Percentiles rank a stretch among this genome's conserved stretches.
phyloP scores from a whole-genome alignment of 2,888 invertebrate species.

The Drosophila eohydei region DNA sequence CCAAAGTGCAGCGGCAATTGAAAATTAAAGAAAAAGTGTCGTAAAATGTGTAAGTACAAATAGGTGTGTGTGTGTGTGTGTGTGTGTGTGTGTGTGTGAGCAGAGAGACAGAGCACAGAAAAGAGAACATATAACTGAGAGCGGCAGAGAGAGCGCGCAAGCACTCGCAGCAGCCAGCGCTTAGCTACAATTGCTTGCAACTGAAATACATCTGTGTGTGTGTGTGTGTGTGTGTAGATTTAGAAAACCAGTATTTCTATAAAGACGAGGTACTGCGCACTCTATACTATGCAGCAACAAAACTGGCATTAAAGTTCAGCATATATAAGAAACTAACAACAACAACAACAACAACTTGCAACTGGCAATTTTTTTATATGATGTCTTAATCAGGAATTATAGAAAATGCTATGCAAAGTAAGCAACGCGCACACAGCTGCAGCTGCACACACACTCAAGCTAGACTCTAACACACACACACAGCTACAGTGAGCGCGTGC shows the following conservation, averaged over 20 bases:
- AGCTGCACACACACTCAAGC: conserved; percentile 16
- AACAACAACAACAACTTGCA: conserved; percentile 26
- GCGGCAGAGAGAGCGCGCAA: conserved; percentile 1
- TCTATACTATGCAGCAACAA: conserved; percentile 36
- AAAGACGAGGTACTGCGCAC: conserved; percentile 31
- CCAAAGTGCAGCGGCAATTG: conserved; percentile 21
- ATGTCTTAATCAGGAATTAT: conserved; percentile 75
- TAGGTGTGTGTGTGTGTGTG: neutral
- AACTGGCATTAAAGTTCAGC: conserved; percentile 70
- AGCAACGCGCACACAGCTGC: conserved; percentile 28
- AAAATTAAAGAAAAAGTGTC: conserved; percentile 47
- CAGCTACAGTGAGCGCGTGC: conserved; percentile 68
- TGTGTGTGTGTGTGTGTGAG: conserved; percentile 4
- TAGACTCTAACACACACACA: conserved; percentile 25
- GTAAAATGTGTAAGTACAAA: conserved; percentile 37
- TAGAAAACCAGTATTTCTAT: conserved; percentile 77
- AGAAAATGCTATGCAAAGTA: conserved; percentile 67
- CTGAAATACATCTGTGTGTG: conserved; percentile 29
- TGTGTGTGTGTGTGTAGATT: conserved; percentile 54
- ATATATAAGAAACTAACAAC: conserved; percentile 27
- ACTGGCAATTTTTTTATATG: conserved; percentile 49
- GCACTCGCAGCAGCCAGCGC: conserved; percentile 58
- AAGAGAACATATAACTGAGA: neutral
- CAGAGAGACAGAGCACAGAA: conserved; percentile 10
- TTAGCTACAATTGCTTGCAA: conserved; percentile 46